Evolutionary conservation across 2,113 vertebrate species (phyloP), one percentile per base, ranked within the genome.

Genomic region (Sinosuthora webbiana): DNA sequence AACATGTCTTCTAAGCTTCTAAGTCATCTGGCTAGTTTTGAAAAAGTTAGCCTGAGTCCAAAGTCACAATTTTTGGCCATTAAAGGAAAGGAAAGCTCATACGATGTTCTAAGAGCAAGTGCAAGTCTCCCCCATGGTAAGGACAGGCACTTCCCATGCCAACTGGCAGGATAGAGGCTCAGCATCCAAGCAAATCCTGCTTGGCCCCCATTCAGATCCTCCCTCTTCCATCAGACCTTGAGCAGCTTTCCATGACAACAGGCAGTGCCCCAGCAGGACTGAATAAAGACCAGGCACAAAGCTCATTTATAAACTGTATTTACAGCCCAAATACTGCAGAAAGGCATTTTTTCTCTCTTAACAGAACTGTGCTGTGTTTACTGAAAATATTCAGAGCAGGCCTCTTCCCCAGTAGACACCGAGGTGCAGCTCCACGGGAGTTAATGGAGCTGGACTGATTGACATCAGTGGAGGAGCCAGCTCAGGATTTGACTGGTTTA

Each of bases 391-490:
- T 76, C 82, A 69, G 28, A 35, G 50, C 6, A 78, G 20, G 35
- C 20, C 22, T 71, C 78, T 87, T 78, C 56, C 87, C 45, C 83
- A 76, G 56, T 8, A 63, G 80, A 83, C 35, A 19, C 2, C 1
- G 30, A 81, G 28, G 11, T 60, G 49, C 17, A 44, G 70, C 42
- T 78, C 41, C 41, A 11, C 33, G 35, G 37, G 83, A 79, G 59
- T 79, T 91, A 83, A 89, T 55, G 57, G 28, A 82, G 31, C 65
- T 87, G 65, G 68, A 67, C 83, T 96, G 87, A 94, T 74, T 89
- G 94, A 90, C 79, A 88, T 37, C 63, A 53, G 55, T 9, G 37
- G 52, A 93, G 64, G 87, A 84, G 33, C 25, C 39, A 63, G 52
- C 59, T 90, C 67, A 90, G 33, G 44, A 49, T 95, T 94, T 70